Evolutionary conservation across 2,888 invertebrate species (phyloP), one percentile per base, ranked within the genome.

Genomic region (Lagria hirta): DNA sequence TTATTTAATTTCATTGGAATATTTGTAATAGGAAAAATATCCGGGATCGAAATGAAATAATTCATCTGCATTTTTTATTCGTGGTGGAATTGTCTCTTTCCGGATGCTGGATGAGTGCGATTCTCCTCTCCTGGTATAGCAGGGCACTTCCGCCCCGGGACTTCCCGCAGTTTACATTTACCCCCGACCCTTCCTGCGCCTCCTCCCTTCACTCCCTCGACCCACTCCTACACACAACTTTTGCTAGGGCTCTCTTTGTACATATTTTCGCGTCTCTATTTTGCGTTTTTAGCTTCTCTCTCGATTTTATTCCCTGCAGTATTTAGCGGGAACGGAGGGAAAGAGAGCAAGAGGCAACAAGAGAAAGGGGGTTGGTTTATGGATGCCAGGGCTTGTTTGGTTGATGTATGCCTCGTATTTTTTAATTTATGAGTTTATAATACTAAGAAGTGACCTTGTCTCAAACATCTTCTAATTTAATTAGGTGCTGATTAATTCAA

Each of bases 131-230:
- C 40, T 40, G 52, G 52, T 55, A 47, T 55, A 52, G 51, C 52
- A 48, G 62, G 56, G 61, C 58, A 62, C 62, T 65, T 65, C 62
- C 63, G 62, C 65, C 62, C 62, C 60, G 65, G 65, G 65, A 68
- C 66, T 66, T 65, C 66, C 68, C 66, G 65, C 67, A 66, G 65
- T 66, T 67, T 68, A 65, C 66, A 65, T 65, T 66, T 62, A 61
- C 62, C 64, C 59, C 62, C 55, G 49, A 48, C 49, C 51, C 71
- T 70, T 70, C 69, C 67, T 67, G 67, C 48, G 62, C 61, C 35
- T 23, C 51, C 51, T 52, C 58, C 52, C 59, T 58, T 49, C 54
- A 61, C 57, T 52, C 59, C 55, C 55, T 57, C 54, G 56, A 60
- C 49, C 54, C 48, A 43, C 57, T 53, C 60, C 61, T 54, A 58